A percentile compares a stretch with the other conserved stretches of the same genome.
Conservation (phyloP, 2,113 vertebrate species). For the Laterallus jamaicensis region DNA sequence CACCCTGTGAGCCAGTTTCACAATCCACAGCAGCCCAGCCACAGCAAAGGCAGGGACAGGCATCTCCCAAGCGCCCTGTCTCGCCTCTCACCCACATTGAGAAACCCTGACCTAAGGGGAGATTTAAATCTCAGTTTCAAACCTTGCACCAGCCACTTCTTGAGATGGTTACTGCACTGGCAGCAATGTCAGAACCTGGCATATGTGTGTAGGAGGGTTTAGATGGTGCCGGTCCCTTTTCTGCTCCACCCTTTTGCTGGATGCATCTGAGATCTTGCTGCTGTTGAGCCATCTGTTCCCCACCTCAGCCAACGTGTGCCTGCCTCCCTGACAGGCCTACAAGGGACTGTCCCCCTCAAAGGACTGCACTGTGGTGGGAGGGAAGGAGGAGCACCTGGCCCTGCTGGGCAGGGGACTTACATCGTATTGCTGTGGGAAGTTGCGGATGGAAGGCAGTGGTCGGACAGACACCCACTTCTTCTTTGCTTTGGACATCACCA, state of each 20-base stretch:
- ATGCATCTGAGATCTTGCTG: background rate
- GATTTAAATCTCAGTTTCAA: background rate
- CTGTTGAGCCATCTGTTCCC: background rate
- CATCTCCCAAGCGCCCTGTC: background rate
- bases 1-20: background rate
- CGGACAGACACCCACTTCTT: slow-evolving; percentile 93
- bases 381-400: background rate
- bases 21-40: background rate
- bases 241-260: background rate
- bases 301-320: background rate
- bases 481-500: slow-evolving; percentile 89
- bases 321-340: background rate
- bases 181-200: background rate
- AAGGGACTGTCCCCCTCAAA: background rate
- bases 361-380: background rate
- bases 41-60: background rate
- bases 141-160: background rate
- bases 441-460: slow-evolving; percentile 87
- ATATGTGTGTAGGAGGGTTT: fast-evolving
- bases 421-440: slow-evolving; percentile 88
- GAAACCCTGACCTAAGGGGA: slow-evolving; percentile 7
- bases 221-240: background rate
- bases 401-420: slow-evolving; percentile 63
- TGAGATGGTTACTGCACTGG: background rate
- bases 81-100: background rate